Evolutionary conservation across 64 coral and sea anemone species (phyloP).

Genomic region (Exaiptasia diaphana): DNA sequence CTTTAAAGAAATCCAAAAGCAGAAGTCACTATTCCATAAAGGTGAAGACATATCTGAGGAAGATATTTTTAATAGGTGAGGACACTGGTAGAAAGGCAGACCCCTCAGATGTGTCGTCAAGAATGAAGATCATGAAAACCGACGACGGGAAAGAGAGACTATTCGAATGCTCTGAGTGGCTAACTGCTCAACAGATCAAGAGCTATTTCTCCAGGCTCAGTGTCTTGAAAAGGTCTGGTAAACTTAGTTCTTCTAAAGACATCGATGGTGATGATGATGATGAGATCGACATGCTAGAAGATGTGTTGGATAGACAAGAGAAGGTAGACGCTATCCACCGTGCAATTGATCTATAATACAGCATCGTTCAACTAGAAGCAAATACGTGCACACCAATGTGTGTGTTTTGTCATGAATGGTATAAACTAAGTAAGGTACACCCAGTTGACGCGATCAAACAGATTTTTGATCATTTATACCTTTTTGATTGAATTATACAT

Average conservation of each 20-base stretch:
- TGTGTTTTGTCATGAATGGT: no score
- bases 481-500: no score
- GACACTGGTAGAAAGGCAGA: constrained; percentile 57
- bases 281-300: not conserved
- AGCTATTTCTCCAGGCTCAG: constrained; percentile 42
- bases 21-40: constrained; percentile 8
- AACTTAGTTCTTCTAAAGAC: not conserved
- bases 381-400: no score
- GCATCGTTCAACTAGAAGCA: no score
- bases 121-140: constrained; percentile 22
- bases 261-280: not conserved
- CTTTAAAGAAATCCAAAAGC: constrained; percentile 11
- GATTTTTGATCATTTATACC: no score
- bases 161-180: constrained; percentile 27
- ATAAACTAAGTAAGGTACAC: no score
- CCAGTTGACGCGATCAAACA: no score
- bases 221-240: constrained; percentile 17
- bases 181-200: constrained; percentile 38
- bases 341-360: not conserved
- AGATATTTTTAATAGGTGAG: constrained; percentile 38
- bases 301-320: not conserved
- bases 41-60: constrained; percentile 29
- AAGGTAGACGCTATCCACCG: not conserved
- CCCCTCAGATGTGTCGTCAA: constrained; percentile 13
- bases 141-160: constrained; percentile 20